phyloP scores from a whole-genome alignment of 2,888 invertebrate genomes.

The Drosophila formosana region DNA sequence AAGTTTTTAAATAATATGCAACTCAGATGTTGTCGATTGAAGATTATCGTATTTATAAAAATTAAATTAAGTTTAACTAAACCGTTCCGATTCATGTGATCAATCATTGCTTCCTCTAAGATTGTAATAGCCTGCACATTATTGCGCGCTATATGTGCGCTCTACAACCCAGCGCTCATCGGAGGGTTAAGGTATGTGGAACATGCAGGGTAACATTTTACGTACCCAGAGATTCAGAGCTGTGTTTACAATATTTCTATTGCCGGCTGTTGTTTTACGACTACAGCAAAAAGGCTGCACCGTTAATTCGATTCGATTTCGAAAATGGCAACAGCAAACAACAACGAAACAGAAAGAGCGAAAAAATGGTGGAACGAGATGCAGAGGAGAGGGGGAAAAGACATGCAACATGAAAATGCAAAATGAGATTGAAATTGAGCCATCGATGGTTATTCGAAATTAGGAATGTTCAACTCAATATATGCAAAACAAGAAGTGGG shows the following conservation, averaged over 20 bases:
- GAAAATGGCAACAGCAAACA: slow-evolving; percentile 66
- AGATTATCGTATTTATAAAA: too few relatives aligned
- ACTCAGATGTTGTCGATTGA: too few relatives aligned
- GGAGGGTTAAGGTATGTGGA: slow-evolving; percentile 46
- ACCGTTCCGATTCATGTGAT: too few relatives aligned
- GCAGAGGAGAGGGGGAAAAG: slow-evolving; percentile 8
- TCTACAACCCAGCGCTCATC: neutral
- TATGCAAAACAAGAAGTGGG: neutral
- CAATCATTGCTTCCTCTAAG: neutral
- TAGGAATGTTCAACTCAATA: slow-evolving; percentile 30
- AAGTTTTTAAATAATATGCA: too few relatives aligned
- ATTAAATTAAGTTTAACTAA: too few relatives aligned
- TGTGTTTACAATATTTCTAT: slow-evolving; percentile 79
- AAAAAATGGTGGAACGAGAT: neutral
- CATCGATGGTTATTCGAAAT: slow-evolving; percentile 30
- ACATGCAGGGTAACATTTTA: slow-evolving; percentile 59
- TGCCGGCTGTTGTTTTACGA: slow-evolving; percentile 71
- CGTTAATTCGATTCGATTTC: slow-evolving; percentile 77
- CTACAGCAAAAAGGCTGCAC: slow-evolving; percentile 77
- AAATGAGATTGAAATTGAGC: slow-evolving; percentile 57
- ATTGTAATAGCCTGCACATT: neutral
- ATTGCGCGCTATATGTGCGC: neutral
- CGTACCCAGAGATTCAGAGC: slow-evolving; percentile 56
- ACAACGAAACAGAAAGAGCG: slow-evolving; percentile 16
- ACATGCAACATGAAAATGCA: slow-evolving; percentile 65